Evolutionary conservation across 2,113 vertebrate species (phyloP).

Genomic region (Grus americana): DNA sequence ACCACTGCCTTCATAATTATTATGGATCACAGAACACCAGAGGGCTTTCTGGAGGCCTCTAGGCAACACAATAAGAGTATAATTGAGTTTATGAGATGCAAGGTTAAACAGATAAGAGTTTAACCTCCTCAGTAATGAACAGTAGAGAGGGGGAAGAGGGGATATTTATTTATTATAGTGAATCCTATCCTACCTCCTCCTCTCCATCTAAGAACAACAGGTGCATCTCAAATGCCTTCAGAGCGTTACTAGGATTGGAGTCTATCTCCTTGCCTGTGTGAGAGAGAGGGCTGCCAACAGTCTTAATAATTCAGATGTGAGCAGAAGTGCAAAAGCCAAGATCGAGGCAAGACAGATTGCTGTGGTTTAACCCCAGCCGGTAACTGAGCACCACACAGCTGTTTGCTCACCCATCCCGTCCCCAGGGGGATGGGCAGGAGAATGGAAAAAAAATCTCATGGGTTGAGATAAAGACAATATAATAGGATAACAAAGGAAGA

Average conservation of each 20-base stretch:
- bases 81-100: not conserved
- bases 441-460: no score
- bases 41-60: not conserved
- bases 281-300: not conserved
- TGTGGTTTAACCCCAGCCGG: no score
- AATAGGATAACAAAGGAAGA: no score
- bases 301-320: not conserved
- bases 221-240: not conserved
- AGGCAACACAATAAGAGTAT: not conserved
- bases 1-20: not conserved
- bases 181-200: not conserved
- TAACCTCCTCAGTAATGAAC: not conserved
- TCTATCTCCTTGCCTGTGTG: not conserved
- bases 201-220: not conserved
- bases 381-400: no score
- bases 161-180: not conserved
- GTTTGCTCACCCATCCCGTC: no score
- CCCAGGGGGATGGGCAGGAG: no score
- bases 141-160: not conserved
- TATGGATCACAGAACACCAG: not conserved
- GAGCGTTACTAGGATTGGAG: not conserved
- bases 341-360: not conserved
- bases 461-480: no score
- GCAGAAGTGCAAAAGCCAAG: not conserved
- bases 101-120: not conserved